Evolutionary conservation across 2,113 vertebrate species (phyloP).

Genomic region (Pipra filicauda): DNA sequence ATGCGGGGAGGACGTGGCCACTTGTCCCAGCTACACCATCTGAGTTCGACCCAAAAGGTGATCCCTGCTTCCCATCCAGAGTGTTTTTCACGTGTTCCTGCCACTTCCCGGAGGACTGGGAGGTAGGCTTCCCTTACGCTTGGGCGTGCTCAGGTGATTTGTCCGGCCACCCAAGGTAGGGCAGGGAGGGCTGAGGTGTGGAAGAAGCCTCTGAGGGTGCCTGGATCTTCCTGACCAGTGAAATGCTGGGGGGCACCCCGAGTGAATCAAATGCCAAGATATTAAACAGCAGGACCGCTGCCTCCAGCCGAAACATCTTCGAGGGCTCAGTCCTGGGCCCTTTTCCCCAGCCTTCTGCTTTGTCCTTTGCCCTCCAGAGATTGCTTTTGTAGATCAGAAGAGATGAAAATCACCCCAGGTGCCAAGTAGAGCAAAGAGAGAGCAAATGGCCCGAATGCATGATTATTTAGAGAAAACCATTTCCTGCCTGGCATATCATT

Average conservation of each 20-base stretch:
- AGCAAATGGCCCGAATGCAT: neutral
- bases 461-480: neutral
- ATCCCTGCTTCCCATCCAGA: neutral
- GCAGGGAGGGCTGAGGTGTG: neutral
- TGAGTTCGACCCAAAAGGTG: neutral
- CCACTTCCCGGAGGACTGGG: neutral
- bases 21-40: conserved; percentile 92
- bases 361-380: neutral
- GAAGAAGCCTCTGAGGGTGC: neutral
- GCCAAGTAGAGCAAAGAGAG: neutral
- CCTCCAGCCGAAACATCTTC: neutral
- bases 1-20: conserved; percentile 90
- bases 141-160: neutral
- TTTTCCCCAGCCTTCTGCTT: neutral
- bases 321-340: neutral
- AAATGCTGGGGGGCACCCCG: neutral
- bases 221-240: neutral
- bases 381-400: neutral
- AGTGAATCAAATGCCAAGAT: neutral
- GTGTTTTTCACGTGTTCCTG: neutral
- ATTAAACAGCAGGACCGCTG: neutral
- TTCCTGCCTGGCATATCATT: neutral
- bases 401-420: neutral
- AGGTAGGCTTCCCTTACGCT: neutral
- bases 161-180: neutral